Evolutionary conservation across 2,888 invertebrate genomes (phyloP).

Genomic region (Litoditis marina): DNA sequence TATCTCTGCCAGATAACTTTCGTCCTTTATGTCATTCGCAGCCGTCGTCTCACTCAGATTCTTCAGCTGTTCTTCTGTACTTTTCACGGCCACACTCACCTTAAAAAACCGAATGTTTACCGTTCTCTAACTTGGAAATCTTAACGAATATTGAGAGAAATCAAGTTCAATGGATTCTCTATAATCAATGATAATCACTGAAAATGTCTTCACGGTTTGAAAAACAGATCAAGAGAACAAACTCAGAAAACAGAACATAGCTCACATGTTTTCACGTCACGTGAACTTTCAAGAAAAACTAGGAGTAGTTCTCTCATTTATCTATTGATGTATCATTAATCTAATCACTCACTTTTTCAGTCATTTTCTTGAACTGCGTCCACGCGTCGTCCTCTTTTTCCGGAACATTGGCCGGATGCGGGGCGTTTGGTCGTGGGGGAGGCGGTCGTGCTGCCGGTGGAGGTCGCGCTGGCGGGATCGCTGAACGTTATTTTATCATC

Average conservation of each 20-base stretch:
- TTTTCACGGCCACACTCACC: constrained; percentile 43
- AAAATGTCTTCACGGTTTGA: too few relatives aligned
- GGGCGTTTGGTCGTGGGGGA: constrained; percentile 40
- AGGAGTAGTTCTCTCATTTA: too few relatives aligned
- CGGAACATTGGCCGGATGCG: constrained; percentile 20
- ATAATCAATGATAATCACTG: too few relatives aligned
- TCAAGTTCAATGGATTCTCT: too few relatives aligned
- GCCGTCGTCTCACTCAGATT: constrained; percentile 50
- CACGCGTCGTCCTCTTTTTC: constrained; percentile 57
- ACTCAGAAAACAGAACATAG: too few relatives aligned
- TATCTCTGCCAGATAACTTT: constrained; percentile 47
- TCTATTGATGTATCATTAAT: too few relatives aligned
- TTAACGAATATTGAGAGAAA: too few relatives aligned
- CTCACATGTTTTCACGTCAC: too few relatives aligned
- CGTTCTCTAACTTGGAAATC: too few relatives aligned
- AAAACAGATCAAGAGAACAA: too few relatives aligned
- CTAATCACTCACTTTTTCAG: constrained; percentile 54
- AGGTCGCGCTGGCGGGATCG: constrained; percentile 39
- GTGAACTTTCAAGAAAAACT: too few relatives aligned
- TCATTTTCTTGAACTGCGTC: constrained; percentile 59
- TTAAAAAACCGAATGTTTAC: too few relatives aligned
- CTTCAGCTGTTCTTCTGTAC: constrained; percentile 50
- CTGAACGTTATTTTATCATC: background rate
- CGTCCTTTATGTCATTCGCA: constrained; percentile 57
- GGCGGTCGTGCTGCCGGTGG: constrained; percentile 37